Evolutionary conservation across 1,140 invertebrate species (phyloP), one percentile per base, ranked within the genome.

Genomic region (Stegodyphus mimosarum): DNA sequence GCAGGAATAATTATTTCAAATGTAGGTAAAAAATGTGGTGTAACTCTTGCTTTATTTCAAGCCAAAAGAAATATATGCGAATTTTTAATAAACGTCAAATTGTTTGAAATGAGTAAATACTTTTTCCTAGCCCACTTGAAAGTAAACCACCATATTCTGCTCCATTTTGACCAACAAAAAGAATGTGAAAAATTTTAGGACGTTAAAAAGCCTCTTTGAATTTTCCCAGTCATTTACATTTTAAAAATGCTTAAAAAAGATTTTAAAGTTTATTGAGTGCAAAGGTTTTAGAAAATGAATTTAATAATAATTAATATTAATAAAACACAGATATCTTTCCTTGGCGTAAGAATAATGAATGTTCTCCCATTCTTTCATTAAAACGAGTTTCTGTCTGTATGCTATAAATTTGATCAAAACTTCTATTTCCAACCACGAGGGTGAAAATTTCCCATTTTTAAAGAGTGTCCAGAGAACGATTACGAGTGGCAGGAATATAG

Each of bases 361-460:
- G 55, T 9, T 60, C 17, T 18, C 64, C 5, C 15, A 11, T 60
- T 15, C 55, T 15, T 67, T 67, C 64, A 67, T 67, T 67, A 67
- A 67, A 7, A 18, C 17, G 64, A 67, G 17, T n/a, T 67, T 67
- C 64, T 1, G 17, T 5, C 6, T 7, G 7, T 7, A n/a, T 17
- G 7, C n/a, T n/a, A 67, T 67, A 67, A 67, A 67, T 67, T 67
- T 18, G 10, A 7, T 17, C 7, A n/a, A 17, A 6, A 6, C n/a
- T 67, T 17, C 64, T 67, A 17, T 67, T 67, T 18, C 64, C 10
- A 67, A 5, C 64, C n/a, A 7, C 6, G 64, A 15, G 9, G 64
- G 17, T 17, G 17, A 67, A 67, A 67, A 15, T 67, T 67, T 17
- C 64, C 64, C 64, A 67, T 67, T 67, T 67, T 67, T 67, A 67